Evolutionary conservation across 2,113 vertebrate species (phyloP).

Genomic region (Eretmochelys imbricata): DNA sequence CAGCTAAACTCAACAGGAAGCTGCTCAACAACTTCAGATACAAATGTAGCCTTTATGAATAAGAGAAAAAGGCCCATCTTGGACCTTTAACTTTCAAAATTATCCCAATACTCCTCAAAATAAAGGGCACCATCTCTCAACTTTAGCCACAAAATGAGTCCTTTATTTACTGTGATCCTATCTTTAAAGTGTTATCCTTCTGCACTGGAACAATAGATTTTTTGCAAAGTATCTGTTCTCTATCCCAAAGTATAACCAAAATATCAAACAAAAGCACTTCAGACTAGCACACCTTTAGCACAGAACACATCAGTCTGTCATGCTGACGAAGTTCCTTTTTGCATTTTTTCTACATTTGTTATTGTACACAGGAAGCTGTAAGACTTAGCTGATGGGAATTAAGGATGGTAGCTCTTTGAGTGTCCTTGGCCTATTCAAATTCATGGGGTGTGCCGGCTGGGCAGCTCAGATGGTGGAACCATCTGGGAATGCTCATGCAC

Average conservation of each 20-base stretch:
- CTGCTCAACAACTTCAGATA: background rate
- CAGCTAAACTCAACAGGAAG: background rate
- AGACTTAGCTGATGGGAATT: background rate
- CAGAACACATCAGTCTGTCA: background rate
- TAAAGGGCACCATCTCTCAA: background rate
- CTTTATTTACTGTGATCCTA: background rate
- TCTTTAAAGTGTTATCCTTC: background rate
- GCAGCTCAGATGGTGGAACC: too few relatives aligned
- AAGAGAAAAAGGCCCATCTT: too few relatives aligned
- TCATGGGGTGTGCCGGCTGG: too few relatives aligned
- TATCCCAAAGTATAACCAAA: too few relatives aligned
- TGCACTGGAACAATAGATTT: background rate
- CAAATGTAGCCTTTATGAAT: too few relatives aligned
- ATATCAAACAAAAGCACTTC: background rate
- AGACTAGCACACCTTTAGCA: too few relatives aligned
- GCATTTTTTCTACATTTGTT: background rate
- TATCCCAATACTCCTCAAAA: background rate
- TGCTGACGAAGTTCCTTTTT: background rate
- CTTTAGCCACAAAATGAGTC: background rate
- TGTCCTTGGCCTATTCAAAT: too few relatives aligned
- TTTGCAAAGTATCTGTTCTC: background rate
- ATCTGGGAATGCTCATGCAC: too few relatives aligned
- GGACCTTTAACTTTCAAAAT: background rate
- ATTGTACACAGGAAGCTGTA: background rate
- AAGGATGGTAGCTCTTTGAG: background rate